These are phyloP conservation scores for Odontomyia ornata DNA, from an alignment of 2,888 invertebrate genomes.

Conservation along the genomic window DNA sequence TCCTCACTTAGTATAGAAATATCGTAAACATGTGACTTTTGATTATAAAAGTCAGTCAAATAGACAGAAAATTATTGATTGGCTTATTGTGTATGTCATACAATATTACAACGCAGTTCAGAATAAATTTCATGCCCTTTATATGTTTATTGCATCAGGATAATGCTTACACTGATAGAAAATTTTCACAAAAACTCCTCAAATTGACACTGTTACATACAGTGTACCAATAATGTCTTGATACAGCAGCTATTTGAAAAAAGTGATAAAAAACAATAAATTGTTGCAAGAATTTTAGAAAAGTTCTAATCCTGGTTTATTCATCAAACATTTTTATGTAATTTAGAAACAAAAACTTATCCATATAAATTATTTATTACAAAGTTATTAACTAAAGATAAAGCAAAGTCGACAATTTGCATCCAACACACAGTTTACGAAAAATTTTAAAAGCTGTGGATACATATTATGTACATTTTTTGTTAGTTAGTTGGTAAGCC, in stretches of 20 bases:
- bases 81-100: no score
- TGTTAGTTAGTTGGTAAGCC: background rate
- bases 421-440: background rate
- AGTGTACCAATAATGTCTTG: constrained; percentile 3
- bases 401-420: background rate
- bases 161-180: no score
- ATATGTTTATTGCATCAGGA: no score
- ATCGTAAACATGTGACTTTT: no score
- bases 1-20: no score
- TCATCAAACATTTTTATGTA: constrained; percentile 10
- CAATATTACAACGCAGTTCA: no score
- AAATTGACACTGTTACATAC: no score
- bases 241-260: background rate
- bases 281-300: background rate
- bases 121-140: no score
- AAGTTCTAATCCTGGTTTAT: constrained; percentile 16
- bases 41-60: no score
- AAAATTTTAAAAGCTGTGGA: background rate
- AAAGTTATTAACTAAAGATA: constrained; percentile 2
- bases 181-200: no score
- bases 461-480: background rate
- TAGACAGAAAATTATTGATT: no score
- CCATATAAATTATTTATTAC: constrained; percentile 3
- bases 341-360: constrained; percentile 9
- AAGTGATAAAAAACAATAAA: constrained; percentile 15